Evolutionary conservation across 1,140 invertebrate genomes (phyloP).

Genomic region (Cydia splendana): DNA sequence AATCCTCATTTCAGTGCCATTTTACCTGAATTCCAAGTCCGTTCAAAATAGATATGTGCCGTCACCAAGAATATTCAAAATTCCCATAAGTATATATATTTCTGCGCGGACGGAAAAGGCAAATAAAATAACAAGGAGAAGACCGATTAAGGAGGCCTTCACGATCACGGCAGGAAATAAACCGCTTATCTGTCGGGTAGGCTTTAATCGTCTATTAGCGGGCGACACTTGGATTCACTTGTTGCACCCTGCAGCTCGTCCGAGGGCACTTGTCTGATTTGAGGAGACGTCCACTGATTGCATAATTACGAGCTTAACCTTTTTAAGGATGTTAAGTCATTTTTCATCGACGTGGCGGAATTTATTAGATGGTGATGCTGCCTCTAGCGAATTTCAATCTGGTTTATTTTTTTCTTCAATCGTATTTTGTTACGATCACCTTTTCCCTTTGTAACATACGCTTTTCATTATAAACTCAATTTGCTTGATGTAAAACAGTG

Average conservation of each 20-base stretch:
- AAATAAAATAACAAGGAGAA: background rate
- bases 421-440: background rate
- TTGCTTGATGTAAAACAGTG: too few relatives aligned
- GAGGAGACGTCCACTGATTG: conserved; percentile 7
- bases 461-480: too few relatives aligned
- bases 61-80: background rate
- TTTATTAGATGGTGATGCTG: too few relatives aligned
- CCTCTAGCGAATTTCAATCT: too few relatives aligned
- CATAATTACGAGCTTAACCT: conserved; percentile 1
- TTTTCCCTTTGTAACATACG: too few relatives aligned
- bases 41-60: too few relatives aligned
- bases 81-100: too few relatives aligned
- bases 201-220: conserved; percentile 8
- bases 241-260: conserved; percentile 5
- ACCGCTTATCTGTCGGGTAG: background rate
- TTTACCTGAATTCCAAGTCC: too few relatives aligned
- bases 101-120: background rate
- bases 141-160: background rate
- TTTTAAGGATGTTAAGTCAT: background rate
- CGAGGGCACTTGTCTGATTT: conserved; percentile 1
- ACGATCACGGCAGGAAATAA: conserved; percentile 1
- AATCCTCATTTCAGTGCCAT: too few relatives aligned
- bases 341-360: background rate
- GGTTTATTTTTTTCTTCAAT: background rate
- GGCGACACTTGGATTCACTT: conserved; percentile 11